Conservation (phyloP, 2,888 invertebrate genomes). For the Drosophila kambysellisi region DNA sequence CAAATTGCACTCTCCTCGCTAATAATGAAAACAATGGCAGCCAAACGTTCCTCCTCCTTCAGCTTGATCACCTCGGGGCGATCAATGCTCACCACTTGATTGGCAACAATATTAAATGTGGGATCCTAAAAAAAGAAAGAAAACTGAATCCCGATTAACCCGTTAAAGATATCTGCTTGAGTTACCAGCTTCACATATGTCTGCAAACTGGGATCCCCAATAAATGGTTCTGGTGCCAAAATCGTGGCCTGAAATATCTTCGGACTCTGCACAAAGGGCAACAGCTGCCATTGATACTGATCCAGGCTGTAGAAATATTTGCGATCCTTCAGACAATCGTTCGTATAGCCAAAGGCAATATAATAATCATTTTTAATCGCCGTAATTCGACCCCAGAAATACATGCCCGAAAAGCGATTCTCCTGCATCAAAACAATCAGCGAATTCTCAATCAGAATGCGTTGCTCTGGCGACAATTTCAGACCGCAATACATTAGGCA, state of each 20-base stretch:
- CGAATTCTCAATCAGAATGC: conserved; percentile 90
- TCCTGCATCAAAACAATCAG: conserved; percentile 92
- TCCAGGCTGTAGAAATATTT: conserved; percentile 92
- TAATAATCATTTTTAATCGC: conserved; percentile 92
- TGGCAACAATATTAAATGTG: conserved; percentile 85
- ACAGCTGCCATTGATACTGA: conserved; percentile 89
- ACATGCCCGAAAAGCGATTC: conserved; percentile 92
- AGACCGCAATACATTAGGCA: conserved; percentile 87
- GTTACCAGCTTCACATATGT: conserved; percentile 79
- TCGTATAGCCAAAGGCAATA: conserved; percentile 91
- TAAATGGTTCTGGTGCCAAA: conserved; percentile 78
- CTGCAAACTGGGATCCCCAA: conserved; percentile 81
- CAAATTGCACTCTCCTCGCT: conserved; percentile 91
- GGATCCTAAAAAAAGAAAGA: conserved; percentile 84
- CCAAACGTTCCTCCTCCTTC: conserved; percentile 92
- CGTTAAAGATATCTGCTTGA: background rate
- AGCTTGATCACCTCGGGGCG: conserved; percentile 86
- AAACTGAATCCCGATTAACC: background rate
- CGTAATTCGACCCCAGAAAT: conserved; percentile 94
- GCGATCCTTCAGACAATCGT: conserved; percentile 90
- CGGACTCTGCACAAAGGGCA: conserved; percentile 85
- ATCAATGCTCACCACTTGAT: conserved; percentile 84
- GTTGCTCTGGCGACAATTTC: conserved; percentile 90
- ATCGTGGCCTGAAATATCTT: conserved; percentile 84
- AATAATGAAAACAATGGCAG: conserved; percentile 90